These are phyloP conservation scores for Engystomops pustulosus DNA, from an alignment of 2,113 vertebrate species.

Conservation along the genomic window DNA sequence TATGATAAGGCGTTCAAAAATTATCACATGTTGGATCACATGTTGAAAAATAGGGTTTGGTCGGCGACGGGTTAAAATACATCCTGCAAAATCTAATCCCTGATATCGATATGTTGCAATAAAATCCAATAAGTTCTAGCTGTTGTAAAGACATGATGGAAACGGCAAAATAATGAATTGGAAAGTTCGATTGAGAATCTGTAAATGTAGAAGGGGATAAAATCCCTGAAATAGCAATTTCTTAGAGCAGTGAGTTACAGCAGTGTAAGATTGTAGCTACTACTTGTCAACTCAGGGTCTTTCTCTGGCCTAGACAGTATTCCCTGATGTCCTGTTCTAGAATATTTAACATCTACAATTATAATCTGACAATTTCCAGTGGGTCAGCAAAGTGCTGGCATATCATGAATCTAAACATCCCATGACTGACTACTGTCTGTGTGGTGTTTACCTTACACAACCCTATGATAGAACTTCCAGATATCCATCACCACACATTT, in stretches of 20 bases:
- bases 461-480: neutral
- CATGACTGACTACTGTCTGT: conserved; percentile 34
- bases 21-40: too few relatives aligned
- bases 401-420: conserved; percentile 17
- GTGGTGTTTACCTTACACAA: conserved; percentile 11
- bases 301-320: neutral
- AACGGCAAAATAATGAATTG: too few relatives aligned
- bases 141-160: too few relatives aligned
- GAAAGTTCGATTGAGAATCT: too few relatives aligned
- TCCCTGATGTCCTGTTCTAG: conserved; percentile 8
- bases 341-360: conserved; percentile 13
- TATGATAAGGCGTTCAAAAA: too few relatives aligned
- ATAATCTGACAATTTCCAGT: conserved; percentile 50
- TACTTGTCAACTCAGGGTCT: neutral
- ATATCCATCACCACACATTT: conserved; percentile 66
- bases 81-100: too few relatives aligned
- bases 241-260: neutral
- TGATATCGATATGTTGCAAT: too few relatives aligned
- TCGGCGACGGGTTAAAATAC: too few relatives aligned
- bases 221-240: too few relatives aligned
- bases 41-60: too few relatives aligned
- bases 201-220: too few relatives aligned
- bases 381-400: conserved; percentile 38
- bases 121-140: too few relatives aligned
- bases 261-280: neutral